Base-by-base conservation (phyloP, 2,888 invertebrate species). In the Lepidocyrtoides sp. region DNA sequence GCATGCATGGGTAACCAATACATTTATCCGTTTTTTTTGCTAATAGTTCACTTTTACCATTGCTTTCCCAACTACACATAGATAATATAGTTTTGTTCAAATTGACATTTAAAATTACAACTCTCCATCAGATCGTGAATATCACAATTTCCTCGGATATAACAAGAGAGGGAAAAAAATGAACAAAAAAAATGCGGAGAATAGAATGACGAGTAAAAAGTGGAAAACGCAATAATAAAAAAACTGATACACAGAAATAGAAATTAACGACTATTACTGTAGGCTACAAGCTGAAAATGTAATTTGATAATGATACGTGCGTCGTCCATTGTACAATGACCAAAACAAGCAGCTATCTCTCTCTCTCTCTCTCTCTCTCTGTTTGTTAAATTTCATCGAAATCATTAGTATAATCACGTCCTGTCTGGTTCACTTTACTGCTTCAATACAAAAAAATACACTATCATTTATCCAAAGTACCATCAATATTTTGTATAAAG, bases 241-340 rank as follows among this genome's bases (percentile, higher is more conserved):
- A 32, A 10, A 54, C 8, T 8, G n/a, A n/a, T n/a, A n/a, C n/a
- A 32, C n/a, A 32, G 36, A 8, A 69, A 69, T 63, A 66, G 36
- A 36, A 23, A 72, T 36, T 10, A 32, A 23, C 0, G 60, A 41
- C 26, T 51, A 36, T 36, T 8, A 41, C 26, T 51, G 57, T 36
- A 17, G 26, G 66, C 60, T n/a, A n/a, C 10, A 17, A 36, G 23
- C 23, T 29, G 82, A 69, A 72, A 60, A n/a, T 23, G 89, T 82
- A 89, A 89, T 75, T 72, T 83, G 63, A 83, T 89, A 89, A 89
- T 41, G 89, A 81, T 69, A n/a, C n/a, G n/a, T n/a, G n/a, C n/a
- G 66, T 14, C 3, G 32, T 4, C 36, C 2, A 7, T 2, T 36
- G 44, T 14, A 66, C 23, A 44, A 54, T 85, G 69, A 69, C 54